Base-by-base conservation (phyloP, 2,113 vertebrate genomes). In the Chloropsis hardwickii region DNA sequence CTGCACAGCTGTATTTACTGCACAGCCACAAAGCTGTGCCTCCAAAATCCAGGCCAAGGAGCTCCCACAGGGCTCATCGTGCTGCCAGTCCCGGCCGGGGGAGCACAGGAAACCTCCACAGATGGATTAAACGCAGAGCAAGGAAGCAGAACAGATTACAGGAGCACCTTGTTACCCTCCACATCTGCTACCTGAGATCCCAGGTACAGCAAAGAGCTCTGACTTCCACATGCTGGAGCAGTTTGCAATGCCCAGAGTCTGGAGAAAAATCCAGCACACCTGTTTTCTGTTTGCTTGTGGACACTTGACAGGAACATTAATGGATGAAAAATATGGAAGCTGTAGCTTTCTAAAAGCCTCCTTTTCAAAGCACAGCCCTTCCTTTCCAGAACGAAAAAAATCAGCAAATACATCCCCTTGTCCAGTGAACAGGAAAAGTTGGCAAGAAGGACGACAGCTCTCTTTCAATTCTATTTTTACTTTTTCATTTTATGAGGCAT, bases 1-100 rank as follows among this genome's bases (percentile, higher is more conserved):
- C 18, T 94, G 58, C 50, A 92, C 82, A 92, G 90, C 60, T 94
- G 92, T n/a, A 94, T 88, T 92, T 88, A 88, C 17, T 90, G 66
- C 93, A 82, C 29, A 92, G 82, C 81, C 95, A 97, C 90, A 70
- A n/a, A 77, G 22, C 74, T 54, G 84, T 0, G 29, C 56, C 58
- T 89, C 88, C 74, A 70, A 67, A 93, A 94, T 64, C 53, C 90
- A 95, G 94, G 67, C 92, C 85, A 64, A 66, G 33, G 29, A 80
- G 51, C 15, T 88, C 94, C 92, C 93, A 93, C 40, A 47, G 93
- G 92, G 88, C 94, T 93, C 74, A 14, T 67, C 27, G 39, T 21
- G 74, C 71, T 21, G 62, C 85, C 61, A 60, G 6, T 56, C 65
- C 89, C 31, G 16, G 80, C 50, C 1, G 3, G 69, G 57, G 67